Base-by-base conservation (phyloP, 2,113 vertebrate species). In the Eublepharis macularius region DNA sequence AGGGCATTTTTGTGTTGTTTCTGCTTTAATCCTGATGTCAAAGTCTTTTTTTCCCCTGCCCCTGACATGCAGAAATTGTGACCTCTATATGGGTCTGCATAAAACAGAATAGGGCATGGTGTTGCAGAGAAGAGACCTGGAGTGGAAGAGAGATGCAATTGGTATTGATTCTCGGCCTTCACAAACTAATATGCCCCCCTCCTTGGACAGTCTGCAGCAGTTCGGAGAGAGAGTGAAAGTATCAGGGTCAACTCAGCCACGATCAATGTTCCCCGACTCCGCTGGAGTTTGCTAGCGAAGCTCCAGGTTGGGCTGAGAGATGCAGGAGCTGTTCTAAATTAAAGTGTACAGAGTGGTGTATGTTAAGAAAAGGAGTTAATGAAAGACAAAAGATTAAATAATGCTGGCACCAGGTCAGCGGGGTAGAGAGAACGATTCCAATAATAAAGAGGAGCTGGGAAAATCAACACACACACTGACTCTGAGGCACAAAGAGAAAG, bases 141-240 rank as follows among this genome's bases (percentile, higher is more conserved):
- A 63, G 63, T 51, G 29, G 60, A 88, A 14, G 65, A 76, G 32
- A 0, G 26, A 93, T 84, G 76, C 34, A 29, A 26, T n/a, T 51
- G 21, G 65, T 81, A 92, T 87, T 36, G 79, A 94, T 93, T 85
- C 63, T 65, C 80, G 82, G 57, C 86, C 80, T 79, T 83, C 65
- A 16, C 47, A 69, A 65, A 85, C 60, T 60, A 91, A 82, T 0
- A 63, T 86, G 72, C 80, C 84, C 39, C 79, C 5, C 19, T 12
- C 60, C 68, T 49, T 29, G 74, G 26, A 49, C 10, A 39, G 24
- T 19, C 76, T 74, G 4, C 45, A 51, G 85, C 11, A 1, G 72
- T 0, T 89, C 4, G 0, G n/a, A 51, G 2, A 14, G 43, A 72
- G 80, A 57, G 0, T 0, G 82, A 86, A 83, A 80, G 86, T 83